phyloP scores from a whole-genome alignment of 2,113 vertebrate genomes.

The Cyanocitta stelleri region DNA sequence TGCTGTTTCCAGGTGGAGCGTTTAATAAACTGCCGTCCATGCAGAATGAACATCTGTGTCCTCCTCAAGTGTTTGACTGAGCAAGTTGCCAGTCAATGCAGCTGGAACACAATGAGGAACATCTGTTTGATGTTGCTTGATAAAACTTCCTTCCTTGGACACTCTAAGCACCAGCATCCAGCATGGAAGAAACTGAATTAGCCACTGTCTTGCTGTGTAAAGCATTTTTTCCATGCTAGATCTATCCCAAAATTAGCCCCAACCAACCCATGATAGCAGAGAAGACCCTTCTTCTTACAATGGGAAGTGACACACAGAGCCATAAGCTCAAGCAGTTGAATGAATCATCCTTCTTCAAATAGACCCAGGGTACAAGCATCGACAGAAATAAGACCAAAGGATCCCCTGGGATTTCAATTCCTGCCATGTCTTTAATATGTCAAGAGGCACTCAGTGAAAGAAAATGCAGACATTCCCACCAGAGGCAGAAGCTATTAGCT shows the following conservation, averaged over 20 bases:
- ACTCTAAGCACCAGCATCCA: background rate
- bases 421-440: conserved; percentile 38
- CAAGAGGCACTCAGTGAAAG: background rate
- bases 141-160: background rate
- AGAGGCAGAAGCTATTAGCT: background rate
- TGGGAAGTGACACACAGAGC: conserved; percentile 7
- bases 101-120: background rate
- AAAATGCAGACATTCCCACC: conserved; percentile 6
- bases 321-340: background rate
- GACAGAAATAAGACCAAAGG: conserved; percentile 5
- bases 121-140: conserved; percentile 13
- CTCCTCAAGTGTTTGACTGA: background rate
- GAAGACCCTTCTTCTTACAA: conserved; percentile 12
- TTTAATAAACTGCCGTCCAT: background rate
- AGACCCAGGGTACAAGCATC: background rate
- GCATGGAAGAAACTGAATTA: background rate
- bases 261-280: background rate
- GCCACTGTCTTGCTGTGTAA: background rate
- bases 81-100: background rate
- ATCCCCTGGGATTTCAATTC: conserved; percentile 35
- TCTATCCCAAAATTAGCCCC: conserved; percentile 17
- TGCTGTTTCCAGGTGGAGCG: background rate
- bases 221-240: conserved; percentile 25
- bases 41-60: background rate
- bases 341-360: conserved; percentile 51